Base-by-base conservation (phyloP, 2,888 invertebrate species). In the Pyrgus malvae region DNA sequence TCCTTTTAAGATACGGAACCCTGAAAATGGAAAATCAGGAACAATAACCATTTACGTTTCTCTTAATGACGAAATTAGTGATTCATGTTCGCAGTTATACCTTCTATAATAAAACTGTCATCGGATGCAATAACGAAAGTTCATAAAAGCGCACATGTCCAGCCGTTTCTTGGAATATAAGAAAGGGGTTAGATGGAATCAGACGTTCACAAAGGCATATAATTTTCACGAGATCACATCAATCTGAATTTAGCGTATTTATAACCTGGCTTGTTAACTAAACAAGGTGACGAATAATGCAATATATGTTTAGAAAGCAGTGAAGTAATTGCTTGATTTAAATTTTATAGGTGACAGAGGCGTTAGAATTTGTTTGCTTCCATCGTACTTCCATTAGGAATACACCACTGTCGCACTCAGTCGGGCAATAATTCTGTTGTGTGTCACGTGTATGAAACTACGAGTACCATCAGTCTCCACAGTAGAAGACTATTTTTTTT, bases 31-130 rank as follows among this genome's bases (percentile, higher is more conserved):
- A 51, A n/a, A n/a, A n/a, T n/a, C 37, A 35, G 37, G 35, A 27
- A 44, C 51, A 51, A 51, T 44, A 44, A 51, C 44, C 16, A 27
- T 44, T 37, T 27, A 27, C 17, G 25, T 25, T 23, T 23, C 21
- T 38, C 38, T 53, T 45, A 53, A 53, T 53, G 45, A 53, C 38
- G 23, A 54, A 46, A 54, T 54, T 46, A 59, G 56, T 60, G 61
- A 64, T 55, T 59, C 58, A 59, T 48, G 55, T 64, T 50, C 40
- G 56, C 63, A 48, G 59, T 61, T 66, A 57, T 64, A 65, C 55
- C 59, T 59, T 57, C 37, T 57, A 56, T 59, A 63, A 65, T 79
- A 78, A 78, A 73, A 67, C 72, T 69, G 73, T 79, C 75, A 66
- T 60, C 70, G 55, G 51, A 53, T 55, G 62, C 69, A 45, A 53